These are phyloP conservation scores for Temnothorax longispinosus DNA, from an alignment of 1,140 invertebrate species.

Conservation along the genomic window DNA sequence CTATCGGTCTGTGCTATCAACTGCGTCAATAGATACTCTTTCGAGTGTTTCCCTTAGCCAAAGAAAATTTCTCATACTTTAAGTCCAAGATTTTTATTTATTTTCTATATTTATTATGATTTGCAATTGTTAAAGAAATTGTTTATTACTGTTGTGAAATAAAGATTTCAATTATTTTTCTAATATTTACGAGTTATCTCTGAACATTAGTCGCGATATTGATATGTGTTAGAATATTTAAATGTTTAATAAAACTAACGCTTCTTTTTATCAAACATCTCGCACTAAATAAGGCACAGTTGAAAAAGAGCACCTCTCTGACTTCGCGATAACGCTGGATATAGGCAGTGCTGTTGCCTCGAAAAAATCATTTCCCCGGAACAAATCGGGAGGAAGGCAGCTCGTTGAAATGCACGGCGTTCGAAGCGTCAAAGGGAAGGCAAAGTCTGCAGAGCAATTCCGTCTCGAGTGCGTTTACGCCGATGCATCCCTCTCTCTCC, in stretches of 20 bases:
- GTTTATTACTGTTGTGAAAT: neutral
- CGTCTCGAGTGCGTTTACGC: constrained; percentile 76
- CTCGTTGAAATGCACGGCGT: constrained; percentile 76
- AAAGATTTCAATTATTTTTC: neutral
- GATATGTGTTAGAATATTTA: neutral
- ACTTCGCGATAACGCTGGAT: constrained; percentile 35
- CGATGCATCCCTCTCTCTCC: constrained; percentile 56
- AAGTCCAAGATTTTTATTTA: neutral
- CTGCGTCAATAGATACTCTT: constrained; percentile 35
- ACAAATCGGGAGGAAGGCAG: constrained; percentile 75
- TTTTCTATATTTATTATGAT: neutral
- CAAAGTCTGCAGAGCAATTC: constrained; percentile 72
- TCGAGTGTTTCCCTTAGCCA: neutral
- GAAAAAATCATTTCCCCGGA: constrained; percentile 72
- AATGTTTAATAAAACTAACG: constrained; percentile 13
- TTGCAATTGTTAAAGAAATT: neutral
- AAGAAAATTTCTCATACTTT: neutral
- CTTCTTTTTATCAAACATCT: neutral
- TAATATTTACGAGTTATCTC: neutral
- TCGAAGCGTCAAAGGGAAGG: constrained; percentile 77
- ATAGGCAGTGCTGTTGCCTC: constrained; percentile 61
- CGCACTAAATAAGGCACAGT: constrained; percentile 19
- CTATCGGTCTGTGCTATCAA: constrained; percentile 30
- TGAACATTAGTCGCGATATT: neutral
- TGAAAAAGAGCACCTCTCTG: constrained; percentile 24